Conservation (phyloP, 2,888 invertebrate genomes). For the Spatulosminthurus flaviceps region DNA sequence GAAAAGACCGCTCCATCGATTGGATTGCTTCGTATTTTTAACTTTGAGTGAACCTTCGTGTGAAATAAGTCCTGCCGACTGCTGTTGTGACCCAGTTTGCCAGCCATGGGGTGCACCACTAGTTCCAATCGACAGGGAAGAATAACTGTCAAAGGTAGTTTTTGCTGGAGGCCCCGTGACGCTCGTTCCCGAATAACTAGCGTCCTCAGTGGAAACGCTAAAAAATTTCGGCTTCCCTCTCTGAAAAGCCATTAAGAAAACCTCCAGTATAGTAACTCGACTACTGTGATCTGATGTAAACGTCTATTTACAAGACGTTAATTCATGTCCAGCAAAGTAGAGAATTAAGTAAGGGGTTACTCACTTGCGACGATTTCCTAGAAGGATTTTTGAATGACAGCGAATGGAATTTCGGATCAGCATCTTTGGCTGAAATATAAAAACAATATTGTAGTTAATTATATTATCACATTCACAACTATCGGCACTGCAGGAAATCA, state of each 20-base stretch:
- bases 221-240: constrained; percentile 67
- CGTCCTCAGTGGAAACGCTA: constrained; percentile 70
- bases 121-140: constrained; percentile 34
- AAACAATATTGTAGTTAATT: no score
- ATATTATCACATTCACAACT: no score
- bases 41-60: constrained; percentile 65
- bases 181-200: constrained; percentile 66
- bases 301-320: no score
- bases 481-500: no score
- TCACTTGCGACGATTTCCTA: constrained; percentile 54
- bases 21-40: constrained; percentile 68
- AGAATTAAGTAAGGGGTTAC: no score
- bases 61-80: constrained; percentile 57
- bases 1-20: constrained; percentile 78
- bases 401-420: constrained; percentile 53
- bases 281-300: no score
- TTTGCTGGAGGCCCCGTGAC: constrained; percentile 60
- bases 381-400: constrained; percentile 54
- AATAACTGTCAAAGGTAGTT: constrained; percentile 50
- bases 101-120: constrained; percentile 25
- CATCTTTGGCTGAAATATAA: constrained; percentile 50
- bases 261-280: no score
- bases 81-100: constrained; percentile 31
- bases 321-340: no score
- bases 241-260: constrained; percentile 43